Percentiles rank a stretch among this genome's conserved stretches.
phyloP scores from a whole-genome alignment of 92 coral and sea anemone species.

The Palythoa grandis region DNA sequence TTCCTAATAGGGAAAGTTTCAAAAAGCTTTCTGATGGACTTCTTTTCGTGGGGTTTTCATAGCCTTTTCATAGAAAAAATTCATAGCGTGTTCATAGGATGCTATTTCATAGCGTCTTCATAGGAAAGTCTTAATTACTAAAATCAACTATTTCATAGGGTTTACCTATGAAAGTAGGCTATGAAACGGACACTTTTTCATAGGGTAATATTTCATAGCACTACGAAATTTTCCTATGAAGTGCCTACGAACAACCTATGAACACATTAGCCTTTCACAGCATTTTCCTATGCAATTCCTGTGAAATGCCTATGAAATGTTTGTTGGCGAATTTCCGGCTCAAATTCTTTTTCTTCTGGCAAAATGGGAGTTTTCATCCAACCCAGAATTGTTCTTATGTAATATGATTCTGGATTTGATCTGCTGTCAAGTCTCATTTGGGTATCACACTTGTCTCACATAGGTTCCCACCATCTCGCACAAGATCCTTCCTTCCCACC shows the following conservation, averaged over 20 bases:
- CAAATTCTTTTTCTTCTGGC: no score
- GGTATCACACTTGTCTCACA: no score
- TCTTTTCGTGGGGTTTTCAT: constrained; percentile 22
- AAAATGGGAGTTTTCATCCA: no score
- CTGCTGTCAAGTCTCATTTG: no score
- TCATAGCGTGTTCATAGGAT: constrained; percentile 17
- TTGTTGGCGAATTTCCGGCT: background rate
- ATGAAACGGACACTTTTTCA: constrained; percentile 28
- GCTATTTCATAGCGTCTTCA: constrained; percentile 31
- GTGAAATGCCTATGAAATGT: constrained; percentile 30
- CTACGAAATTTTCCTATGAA: constrained; percentile 28
- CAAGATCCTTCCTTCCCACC: no score
- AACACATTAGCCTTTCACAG: constrained; percentile 17
- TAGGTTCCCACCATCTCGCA: no score
- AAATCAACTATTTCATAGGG: constrained; percentile 29
- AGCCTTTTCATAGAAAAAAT: constrained; percentile 22
- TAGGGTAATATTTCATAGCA: constrained; percentile 22
- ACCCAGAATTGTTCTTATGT: no score
- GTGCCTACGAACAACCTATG: constrained; percentile 23
- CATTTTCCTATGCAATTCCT: constrained; percentile 19
- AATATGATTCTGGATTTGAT: no score
- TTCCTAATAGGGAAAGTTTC: constrained; percentile 28
- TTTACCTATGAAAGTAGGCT: constrained; percentile 29
- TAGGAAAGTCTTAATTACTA: constrained; percentile 12
- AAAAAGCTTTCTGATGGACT: constrained; percentile 26